phyloP scores from a whole-genome alignment of 1,140 invertebrate species.

The Latrodectus geometricus region DNA sequence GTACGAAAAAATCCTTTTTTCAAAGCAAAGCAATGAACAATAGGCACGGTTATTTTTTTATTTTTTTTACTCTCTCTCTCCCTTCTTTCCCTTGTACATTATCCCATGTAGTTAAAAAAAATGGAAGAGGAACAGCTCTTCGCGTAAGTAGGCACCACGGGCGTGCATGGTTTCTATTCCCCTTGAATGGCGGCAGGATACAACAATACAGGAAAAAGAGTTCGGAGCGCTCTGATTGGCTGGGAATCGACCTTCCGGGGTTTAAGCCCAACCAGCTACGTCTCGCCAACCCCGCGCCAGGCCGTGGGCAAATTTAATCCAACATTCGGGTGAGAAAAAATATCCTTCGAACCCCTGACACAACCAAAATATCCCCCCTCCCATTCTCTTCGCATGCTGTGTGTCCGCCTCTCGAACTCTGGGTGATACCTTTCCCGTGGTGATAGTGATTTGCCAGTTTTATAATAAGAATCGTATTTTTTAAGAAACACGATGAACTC shows the following conservation, averaged over 20 bases:
- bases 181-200: constrained; percentile 61
- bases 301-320: constrained; percentile 52
- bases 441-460: constrained; percentile 14
- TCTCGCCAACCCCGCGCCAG: constrained; percentile 17
- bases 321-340: constrained; percentile 42
- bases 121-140: constrained; percentile 11
- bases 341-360: constrained; percentile 6
- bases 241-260: constrained; percentile 53
- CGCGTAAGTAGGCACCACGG: constrained; percentile 19
- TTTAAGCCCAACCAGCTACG: constrained; percentile 49
- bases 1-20: not conserved
- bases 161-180: constrained; percentile 7
- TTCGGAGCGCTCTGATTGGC: constrained; percentile 52
- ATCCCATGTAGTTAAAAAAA: constrained; percentile 4
- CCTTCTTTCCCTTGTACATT: not conserved
- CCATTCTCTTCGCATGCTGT: not conserved
- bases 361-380: not conserved
- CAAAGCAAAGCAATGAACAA: not conserved
- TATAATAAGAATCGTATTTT: not conserved
- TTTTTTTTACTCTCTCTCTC: constrained; percentile 24
- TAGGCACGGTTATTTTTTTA: not conserved
- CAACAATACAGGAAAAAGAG: constrained; percentile 56
- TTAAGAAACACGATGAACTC: constrained; percentile 81
- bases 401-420: not conserved
- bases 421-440: constrained; percentile 3